These are phyloP conservation scores for Avahi laniger DNA, from an alignment of 2,797 vertebrate genomes.

Conservation along the genomic window DNA sequence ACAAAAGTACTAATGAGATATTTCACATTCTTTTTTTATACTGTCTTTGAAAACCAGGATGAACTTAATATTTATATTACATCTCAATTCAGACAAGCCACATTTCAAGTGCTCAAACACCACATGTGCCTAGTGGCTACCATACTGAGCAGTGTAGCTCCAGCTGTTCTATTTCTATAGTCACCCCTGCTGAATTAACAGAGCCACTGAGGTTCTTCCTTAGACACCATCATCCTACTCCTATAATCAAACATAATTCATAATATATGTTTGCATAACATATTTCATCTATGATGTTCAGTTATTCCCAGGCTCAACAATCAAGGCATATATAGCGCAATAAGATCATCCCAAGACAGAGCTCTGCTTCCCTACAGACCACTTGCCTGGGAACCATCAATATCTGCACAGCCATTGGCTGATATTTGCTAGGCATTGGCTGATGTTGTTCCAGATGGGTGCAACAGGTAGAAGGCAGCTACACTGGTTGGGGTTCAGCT, in stretches of 20 bases:
- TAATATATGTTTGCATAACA: background rate
- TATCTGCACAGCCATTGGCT: background rate
- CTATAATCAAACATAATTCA: conserved; percentile 5
- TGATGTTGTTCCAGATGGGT: background rate
- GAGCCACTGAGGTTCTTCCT: conserved; percentile 21
- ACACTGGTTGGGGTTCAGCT: background rate
- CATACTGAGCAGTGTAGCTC: background rate
- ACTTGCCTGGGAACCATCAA: background rate
- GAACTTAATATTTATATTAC: background rate
- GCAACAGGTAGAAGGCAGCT: background rate
- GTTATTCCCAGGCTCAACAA: background rate
- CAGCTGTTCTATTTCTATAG: background rate
- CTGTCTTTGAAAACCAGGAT: background rate
- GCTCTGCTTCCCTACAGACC: background rate
- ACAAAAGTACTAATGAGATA: conserved; percentile 25
- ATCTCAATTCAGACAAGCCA: background rate
- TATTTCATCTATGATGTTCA: conserved; percentile 1
- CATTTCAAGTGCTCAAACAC: conserved; percentile 28
- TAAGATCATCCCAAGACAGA: background rate
- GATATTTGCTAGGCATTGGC: background rate
- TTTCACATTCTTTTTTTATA: background rate
- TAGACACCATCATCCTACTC: background rate
- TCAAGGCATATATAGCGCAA: background rate
- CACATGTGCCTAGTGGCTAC: background rate
- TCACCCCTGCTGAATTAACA: conserved; percentile 8